Conservation (phyloP, 2,797 vertebrate genomes). For the Malacoraja senta region DNA sequence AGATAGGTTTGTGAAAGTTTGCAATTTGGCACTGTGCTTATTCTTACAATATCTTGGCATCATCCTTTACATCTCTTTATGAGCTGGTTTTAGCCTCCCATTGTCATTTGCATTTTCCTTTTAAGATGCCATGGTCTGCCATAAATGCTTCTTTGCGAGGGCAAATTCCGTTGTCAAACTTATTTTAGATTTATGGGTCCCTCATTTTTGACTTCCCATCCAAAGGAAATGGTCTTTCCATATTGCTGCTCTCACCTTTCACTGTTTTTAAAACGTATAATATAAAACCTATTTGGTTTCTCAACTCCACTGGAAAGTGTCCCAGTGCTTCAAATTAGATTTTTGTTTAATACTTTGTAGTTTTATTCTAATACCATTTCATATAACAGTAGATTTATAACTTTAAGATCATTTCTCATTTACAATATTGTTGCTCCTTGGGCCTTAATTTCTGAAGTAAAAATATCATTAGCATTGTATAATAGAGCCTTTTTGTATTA, state of each 20-base stretch:
- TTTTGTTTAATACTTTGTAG: not conserved
- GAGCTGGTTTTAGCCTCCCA: not conserved
- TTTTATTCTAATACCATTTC: not conserved
- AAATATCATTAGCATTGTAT: not conserved
- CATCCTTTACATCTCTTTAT: not conserved
- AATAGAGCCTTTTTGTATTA: not conserved
- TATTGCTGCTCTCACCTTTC: not conserved
- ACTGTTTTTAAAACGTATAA: not conserved
- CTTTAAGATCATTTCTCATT: not conserved
- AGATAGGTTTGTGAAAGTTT: not conserved
- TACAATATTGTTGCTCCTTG: not conserved
- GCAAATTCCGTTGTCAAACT: not conserved
- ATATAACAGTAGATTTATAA: not conserved
- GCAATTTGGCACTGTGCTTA: not conserved
- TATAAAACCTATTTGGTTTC: slow-evolving; percentile 1
- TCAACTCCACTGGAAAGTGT: not conserved
- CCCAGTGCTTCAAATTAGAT: not conserved
- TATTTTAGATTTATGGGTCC: not conserved
- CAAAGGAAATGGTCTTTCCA: not conserved
- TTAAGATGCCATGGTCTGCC: not conserved
- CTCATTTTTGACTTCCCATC: not conserved
- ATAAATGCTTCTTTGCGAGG: not conserved
- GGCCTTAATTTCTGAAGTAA: not conserved
- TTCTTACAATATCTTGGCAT: not conserved
- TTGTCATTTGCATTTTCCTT: not conserved